A percentile compares a stretch with the other conserved stretches of the same genome.
Conservation (phyloP, 2,113 vertebrate species). For the Aphyosemion australe region DNA sequence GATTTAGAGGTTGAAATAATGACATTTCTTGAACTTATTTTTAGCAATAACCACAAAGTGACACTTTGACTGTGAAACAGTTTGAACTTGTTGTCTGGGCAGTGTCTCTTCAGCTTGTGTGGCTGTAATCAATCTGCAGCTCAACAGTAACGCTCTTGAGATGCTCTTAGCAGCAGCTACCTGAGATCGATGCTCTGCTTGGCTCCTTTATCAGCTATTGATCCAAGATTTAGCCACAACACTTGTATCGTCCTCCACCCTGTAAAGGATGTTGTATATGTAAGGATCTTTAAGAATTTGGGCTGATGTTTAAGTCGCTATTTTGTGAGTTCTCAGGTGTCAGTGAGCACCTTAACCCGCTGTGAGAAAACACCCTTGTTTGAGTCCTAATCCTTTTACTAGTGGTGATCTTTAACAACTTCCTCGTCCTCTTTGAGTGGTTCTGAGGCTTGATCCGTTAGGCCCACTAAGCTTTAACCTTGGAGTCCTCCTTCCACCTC, state of each 20-base stretch:
- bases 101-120: slow-evolving; percentile 1
- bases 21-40: not conserved
- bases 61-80: not conserved
- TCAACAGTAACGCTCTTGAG: slow-evolving; percentile 53
- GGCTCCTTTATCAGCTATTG: slow-evolving; percentile 57
- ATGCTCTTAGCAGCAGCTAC: slow-evolving; percentile 51
- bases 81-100: slow-evolving; percentile 21
- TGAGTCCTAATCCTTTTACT: slow-evolving; percentile 62
- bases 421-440: slow-evolving; percentile 54
- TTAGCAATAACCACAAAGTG: slow-evolving; percentile 13
- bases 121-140: slow-evolving; percentile 27
- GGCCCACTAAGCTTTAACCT: slow-evolving; percentile 88
- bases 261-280: not conserved
- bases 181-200: slow-evolving; percentile 69
- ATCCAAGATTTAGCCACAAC: slow-evolving; percentile 28
- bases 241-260: slow-evolving; percentile 17
- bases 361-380: slow-evolving; percentile 45
- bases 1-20: not conserved
- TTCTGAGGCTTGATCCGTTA: slow-evolving; percentile 65
- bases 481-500: slow-evolving; percentile 70
- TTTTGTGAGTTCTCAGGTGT: slow-evolving; percentile 4
- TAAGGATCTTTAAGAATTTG: not conserved
- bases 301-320: no score
- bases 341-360: slow-evolving; percentile 7
- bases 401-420: slow-evolving; percentile 70